phyloP scores from a whole-genome alignment of 1,140 invertebrate genomes.

The Rhyzopertha dominica region DNA sequence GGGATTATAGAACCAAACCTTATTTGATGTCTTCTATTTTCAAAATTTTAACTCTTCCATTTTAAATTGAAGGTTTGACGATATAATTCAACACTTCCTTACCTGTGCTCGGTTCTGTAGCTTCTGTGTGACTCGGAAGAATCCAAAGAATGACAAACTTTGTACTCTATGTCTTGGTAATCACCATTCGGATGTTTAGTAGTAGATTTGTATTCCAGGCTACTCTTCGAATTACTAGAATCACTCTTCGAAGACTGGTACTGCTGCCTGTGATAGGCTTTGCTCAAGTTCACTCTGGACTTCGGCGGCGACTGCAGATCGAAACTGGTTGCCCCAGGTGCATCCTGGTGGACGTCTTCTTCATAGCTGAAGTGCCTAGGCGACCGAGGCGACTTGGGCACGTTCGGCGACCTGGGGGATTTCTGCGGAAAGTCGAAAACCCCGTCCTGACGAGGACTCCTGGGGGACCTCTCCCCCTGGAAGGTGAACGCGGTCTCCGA shows the following conservation, averaged over 20 bases:
- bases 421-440: constrained; percentile 29
- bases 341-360: constrained; percentile 15
- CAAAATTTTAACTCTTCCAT: too few species aligned
- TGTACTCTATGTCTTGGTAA: constrained; percentile 40
- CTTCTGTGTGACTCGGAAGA: constrained; percentile 35
- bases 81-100: too few species aligned
- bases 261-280: constrained; percentile 25
- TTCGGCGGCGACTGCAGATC: constrained; percentile 33
- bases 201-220: constrained; percentile 37
- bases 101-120: constrained; percentile 3
- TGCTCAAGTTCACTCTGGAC: constrained; percentile 19
- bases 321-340: constrained; percentile 21
- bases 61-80: too few species aligned
- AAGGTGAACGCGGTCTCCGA: too few species aligned
- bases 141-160: constrained; percentile 39
- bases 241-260: constrained; percentile 35
- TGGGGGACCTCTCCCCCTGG: constrained; percentile 27
- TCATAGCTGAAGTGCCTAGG: constrained; percentile 28
- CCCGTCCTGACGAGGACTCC: constrained; percentile 26
- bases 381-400: constrained; percentile 27
- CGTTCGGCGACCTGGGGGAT: constrained; percentile 16
- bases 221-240: constrained; percentile 34
- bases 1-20: too few species aligned
- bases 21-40: too few species aligned
- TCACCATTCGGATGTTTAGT: constrained; percentile 35